Evolutionary conservation across 1,140 invertebrate species (phyloP).

Genomic region (Paracyclopina nana): DNA sequence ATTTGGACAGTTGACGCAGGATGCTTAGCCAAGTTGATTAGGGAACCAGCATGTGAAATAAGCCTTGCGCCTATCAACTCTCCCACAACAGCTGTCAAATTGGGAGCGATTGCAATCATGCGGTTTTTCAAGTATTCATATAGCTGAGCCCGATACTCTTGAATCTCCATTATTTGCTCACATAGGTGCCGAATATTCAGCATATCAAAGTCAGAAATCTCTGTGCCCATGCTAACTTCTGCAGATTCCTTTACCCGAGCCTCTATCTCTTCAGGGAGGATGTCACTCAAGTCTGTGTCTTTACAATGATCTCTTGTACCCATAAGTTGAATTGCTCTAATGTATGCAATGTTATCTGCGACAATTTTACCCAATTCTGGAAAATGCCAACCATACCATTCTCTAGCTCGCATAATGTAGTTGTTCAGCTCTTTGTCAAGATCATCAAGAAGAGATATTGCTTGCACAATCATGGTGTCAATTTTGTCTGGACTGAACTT

Average conservation of each 20-base stretch:
- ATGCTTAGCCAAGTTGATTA: slow-evolving; percentile 91
- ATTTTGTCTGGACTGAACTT: slow-evolving; percentile 99
- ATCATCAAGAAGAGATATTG: slow-evolving; percentile 85
- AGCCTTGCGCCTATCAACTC: slow-evolving; percentile 18
- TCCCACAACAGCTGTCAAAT: slow-evolving; percentile 55
- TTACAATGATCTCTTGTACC: slow-evolving; percentile 62
- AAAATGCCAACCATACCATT: slow-evolving; percentile 99
- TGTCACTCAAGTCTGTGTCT: slow-evolving; percentile 65
- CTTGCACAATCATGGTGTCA: slow-evolving; percentile 93
- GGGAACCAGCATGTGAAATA: slow-evolving; percentile 37
- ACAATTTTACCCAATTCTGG: slow-evolving; percentile 94
- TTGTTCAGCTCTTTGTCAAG: slow-evolving; percentile 98
- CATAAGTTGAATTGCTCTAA: slow-evolving; percentile 72
- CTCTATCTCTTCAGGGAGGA: slow-evolving; percentile 75
- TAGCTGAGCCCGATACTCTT: slow-evolving; percentile 33
- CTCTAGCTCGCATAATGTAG: slow-evolving; percentile 83
- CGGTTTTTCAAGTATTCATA: slow-evolving; percentile 82
- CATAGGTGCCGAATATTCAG: slow-evolving; percentile 74
- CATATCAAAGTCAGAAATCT: slow-evolving; percentile 91
- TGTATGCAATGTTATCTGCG: slow-evolving; percentile 74
- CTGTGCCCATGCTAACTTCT: slow-evolving; percentile 97
- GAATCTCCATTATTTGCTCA: slow-evolving; percentile 48
- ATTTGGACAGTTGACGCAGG: slow-evolving; percentile 97
- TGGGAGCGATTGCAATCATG: slow-evolving; percentile 96
- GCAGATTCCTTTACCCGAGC: slow-evolving; percentile 84